Evolutionary conservation across 2,888 invertebrate species (phyloP).

Genomic region (Mesoligia furuncula): DNA sequence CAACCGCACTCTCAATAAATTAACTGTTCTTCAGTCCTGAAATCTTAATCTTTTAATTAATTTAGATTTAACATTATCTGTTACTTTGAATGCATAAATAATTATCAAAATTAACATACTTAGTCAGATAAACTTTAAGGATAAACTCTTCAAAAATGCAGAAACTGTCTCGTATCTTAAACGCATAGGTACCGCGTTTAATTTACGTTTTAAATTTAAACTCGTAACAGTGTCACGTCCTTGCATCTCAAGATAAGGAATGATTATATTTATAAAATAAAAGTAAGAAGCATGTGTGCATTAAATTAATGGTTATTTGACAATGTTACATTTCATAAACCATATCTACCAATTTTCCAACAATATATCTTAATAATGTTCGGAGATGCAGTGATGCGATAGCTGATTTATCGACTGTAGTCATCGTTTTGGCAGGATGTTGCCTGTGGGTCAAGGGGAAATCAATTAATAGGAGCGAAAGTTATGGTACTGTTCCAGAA

Average conservation of each 20-base stretch:
- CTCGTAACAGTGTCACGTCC: conserved; percentile 79
- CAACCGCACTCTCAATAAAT: conserved; percentile 48
- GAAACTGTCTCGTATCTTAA: conserved; percentile 49
- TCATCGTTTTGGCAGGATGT: conserved; percentile 71
- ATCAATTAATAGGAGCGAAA: conserved; percentile 62
- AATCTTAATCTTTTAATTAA: conserved; percentile 12
- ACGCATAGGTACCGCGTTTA: conserved; percentile 59
- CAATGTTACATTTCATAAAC: conserved; percentile 64
- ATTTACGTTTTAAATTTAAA: conserved; percentile 62
- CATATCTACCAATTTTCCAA: conserved; percentile 57
- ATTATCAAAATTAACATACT: conserved; percentile 17
- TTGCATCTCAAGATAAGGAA: conserved; percentile 82
- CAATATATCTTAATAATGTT: conserved; percentile 70
- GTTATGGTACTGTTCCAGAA: conserved; percentile 61
- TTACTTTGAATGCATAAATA: neutral
- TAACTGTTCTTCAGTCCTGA: conserved; percentile 26
- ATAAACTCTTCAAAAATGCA: conserved; percentile 57
- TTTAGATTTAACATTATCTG: conserved; percentile 18
- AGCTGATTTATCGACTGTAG: conserved; percentile 69
- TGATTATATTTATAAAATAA: conserved; percentile 81
- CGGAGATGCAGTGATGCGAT: conserved; percentile 68
- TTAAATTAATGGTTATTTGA: conserved; percentile 68
- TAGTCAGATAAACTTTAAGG: conserved; percentile 22
- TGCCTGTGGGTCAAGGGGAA: conserved; percentile 66
- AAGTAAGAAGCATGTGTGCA: conserved; percentile 72